A percentile compares a stretch with the other conserved stretches of the same genome.
Evolutionary conservation across 2,797 vertebrate genomes (phyloP).

Genomic region (Emydoidea blandingii): DNA sequence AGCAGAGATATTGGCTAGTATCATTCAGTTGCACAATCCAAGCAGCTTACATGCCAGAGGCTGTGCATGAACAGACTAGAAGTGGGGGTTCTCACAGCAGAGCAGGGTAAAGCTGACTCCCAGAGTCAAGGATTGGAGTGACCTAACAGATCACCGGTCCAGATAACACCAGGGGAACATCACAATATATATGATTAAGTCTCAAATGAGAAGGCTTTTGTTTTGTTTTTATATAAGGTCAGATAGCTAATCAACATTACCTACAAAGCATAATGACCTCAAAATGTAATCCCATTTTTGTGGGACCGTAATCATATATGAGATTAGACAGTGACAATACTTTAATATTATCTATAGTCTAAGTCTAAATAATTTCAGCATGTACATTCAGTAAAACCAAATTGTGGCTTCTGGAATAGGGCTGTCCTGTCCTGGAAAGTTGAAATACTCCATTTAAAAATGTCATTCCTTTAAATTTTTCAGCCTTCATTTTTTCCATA

Average conservation of each 20-base stretch:
- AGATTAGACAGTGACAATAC: background rate
- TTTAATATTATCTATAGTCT: background rate
- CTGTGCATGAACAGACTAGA: too few relatives aligned
- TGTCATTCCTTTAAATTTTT: background rate
- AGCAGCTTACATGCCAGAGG: too few relatives aligned
- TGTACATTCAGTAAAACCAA: accelerated
- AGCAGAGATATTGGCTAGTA: too few relatives aligned
- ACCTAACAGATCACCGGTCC: too few relatives aligned
- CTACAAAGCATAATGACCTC: background rate
- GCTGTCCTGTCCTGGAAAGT: accelerated
- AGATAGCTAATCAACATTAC: background rate
- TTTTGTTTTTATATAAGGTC: background rate
- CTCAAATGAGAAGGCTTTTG: background rate
- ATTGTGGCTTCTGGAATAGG: background rate
- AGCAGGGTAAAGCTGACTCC: too few relatives aligned
- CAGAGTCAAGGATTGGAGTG: too few relatives aligned
- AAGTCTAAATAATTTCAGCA: background rate
- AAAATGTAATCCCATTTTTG: background rate
- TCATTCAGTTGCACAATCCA: too few relatives aligned
- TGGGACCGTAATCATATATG: background rate
- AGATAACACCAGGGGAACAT: too few relatives aligned
- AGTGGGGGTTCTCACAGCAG: too few relatives aligned
- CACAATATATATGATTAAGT: background rate
- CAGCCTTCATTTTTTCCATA: background rate
- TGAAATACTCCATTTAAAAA: background rate